A percentile compares a stretch with the other conserved stretches of the same genome.
Conservation (phyloP, 2,797 vertebrate species). For the Orestias chungarensis region DNA sequence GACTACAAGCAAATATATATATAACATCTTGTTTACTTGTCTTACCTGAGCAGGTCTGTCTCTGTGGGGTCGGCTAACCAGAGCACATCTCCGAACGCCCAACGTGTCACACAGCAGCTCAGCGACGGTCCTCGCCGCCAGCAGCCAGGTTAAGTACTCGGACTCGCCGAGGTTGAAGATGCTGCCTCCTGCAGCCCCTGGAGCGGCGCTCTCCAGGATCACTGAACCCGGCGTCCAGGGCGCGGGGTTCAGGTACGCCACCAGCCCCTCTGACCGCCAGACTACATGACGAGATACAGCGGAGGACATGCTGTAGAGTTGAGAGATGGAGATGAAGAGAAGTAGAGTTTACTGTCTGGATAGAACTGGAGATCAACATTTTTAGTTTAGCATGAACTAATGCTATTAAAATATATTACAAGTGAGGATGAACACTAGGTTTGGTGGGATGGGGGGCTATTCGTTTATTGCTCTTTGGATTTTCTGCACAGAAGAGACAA, state of each 20-base stretch:
- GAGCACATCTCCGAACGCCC: conserved; percentile 72
- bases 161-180: conserved; percentile 73
- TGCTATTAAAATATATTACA: neutral
- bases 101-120: conserved; percentile 73
- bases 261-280: conserved; percentile 73
- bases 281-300: conserved; percentile 51
- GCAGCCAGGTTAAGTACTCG: conserved; percentile 66
- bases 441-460: too few species aligned
- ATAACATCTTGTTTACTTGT: too few species aligned
- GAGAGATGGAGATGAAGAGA: neutral
- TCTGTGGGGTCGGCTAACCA: conserved; percentile 71
- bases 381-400: neutral
- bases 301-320: conserved; percentile 60
- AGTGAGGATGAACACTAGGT: neutral
- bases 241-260: conserved; percentile 73
- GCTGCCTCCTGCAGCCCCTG: conserved; percentile 37
- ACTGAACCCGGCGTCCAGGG: conserved; percentile 80
- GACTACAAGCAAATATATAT: neutral
- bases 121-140: conserved; percentile 65
- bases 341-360: neutral
- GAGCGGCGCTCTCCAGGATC: conserved; percentile 61
- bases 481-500: neutral
- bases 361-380: neutral
- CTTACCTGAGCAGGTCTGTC: conserved; percentile 67
- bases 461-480: neutral